Conservation (phyloP, 2,113 vertebrate species). For the Talpa occidentalis region DNA sequence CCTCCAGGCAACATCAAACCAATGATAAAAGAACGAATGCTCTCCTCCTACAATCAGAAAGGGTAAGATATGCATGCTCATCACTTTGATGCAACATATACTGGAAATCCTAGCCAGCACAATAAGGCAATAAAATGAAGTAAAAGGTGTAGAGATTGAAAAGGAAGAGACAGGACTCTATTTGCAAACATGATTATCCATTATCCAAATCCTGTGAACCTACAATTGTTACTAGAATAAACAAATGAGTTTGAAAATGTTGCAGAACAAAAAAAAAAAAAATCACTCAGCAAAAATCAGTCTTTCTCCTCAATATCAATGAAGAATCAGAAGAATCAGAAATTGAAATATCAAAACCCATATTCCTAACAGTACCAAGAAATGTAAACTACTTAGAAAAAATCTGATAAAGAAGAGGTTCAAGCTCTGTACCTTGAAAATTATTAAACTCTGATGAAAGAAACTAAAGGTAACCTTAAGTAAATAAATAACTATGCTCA, state of each 20-base stretch:
- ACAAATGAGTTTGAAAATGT: background rate
- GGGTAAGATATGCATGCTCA: background rate
- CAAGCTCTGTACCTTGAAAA: background rate
- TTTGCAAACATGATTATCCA: background rate
- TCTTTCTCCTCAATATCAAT: background rate
- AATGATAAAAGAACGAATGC: background rate
- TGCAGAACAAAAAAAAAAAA: background rate
- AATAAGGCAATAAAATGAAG: constrained; percentile 23
- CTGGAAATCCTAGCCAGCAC: background rate
- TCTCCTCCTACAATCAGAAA: constrained; percentile 15
- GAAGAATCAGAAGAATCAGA: constrained; percentile 38
- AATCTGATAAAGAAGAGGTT: background rate
- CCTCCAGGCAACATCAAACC: background rate
- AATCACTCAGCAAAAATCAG: background rate
- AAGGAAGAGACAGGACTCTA: background rate
- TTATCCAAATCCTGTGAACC: background rate
- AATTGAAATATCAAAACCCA: constrained; percentile 7
- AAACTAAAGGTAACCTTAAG: background rate
- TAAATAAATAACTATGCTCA: background rate
- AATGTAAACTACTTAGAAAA: background rate
- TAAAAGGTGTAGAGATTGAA: background rate
- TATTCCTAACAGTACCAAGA: background rate
- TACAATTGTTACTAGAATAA: constrained; percentile 11
- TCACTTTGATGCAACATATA: background rate
- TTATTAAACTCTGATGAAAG: background rate